Evolutionary conservation across 2,888 invertebrate species (phyloP), one percentile per base, ranked within the genome.

Genomic region (Tillus elongatus): DNA sequence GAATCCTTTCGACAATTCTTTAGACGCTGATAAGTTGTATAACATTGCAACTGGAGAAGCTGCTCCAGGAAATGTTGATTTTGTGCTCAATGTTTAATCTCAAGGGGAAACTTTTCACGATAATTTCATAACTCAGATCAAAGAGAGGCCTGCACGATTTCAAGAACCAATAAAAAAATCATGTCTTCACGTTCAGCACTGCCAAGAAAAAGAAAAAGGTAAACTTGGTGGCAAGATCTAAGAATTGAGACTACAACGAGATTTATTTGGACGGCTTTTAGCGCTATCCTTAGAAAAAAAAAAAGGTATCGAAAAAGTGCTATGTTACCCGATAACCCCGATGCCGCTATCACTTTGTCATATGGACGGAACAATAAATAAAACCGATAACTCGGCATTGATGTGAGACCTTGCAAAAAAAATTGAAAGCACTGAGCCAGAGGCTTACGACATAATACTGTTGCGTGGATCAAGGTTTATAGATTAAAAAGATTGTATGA

Each of bases 251-350:
- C 30, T 6, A 30, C 30, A 30, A 6, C 3, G 30, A 30, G 30
- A 30, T 8, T 6, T 30, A 30, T 30, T 30, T 3, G 30, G 30
- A 13, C 3, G 30, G 13, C 30, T 30, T 30, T 30, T 30, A 29
- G 30, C 35, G 14, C 15, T 35, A 28, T 35, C 30, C 30, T 30
- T 30, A 30, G 30, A 30, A 30, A 30, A 30, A 30, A 30, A 30
- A 13, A 29, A 9, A 29, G 3, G 30, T 30, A 30, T 30, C 4
- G 30, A 3, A 30, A 30, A 30, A 4, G 3, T 30, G 30, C 13
- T 30, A 13, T 30, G 30, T 30, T 30, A 30, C 4, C 13, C 30
- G 13, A 30, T 30, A 30, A 30, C 30, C 3, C 30, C 30, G 13
- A 29, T 29, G 30, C 30, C 30, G n/a, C 30, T 29, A 29, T 29